Conservation (phyloP, 2,888 invertebrate genomes). For the Drosophila tanythrix region DNA sequence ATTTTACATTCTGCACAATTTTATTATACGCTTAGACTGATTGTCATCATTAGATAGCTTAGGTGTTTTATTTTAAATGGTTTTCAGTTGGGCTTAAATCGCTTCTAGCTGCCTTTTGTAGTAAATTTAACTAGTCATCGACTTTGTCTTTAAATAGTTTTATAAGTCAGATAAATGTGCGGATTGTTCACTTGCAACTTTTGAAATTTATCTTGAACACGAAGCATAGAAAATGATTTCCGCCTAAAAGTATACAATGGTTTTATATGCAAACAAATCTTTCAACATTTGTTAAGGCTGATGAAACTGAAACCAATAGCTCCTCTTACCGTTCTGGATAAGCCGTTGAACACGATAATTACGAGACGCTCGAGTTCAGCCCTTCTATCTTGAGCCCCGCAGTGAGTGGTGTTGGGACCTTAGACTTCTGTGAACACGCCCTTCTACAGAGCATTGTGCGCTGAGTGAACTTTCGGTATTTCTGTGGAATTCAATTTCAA, state of each 20-base stretch:
- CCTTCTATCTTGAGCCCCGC: neutral
- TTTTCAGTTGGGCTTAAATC: neutral
- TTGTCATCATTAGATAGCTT: neutral
- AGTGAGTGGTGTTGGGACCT: neutral
- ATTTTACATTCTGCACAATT: neutral
- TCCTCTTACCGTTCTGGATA: neutral
- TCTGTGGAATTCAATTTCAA: constrained; percentile 78
- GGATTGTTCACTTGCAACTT: neutral
- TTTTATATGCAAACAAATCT: neutral
- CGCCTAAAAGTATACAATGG: constrained; percentile 46
- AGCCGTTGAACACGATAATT: constrained; percentile 39
- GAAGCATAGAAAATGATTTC: neutral
- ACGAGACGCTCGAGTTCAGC: constrained; percentile 16
- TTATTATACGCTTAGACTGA: neutral
- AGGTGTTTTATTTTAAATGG: neutral
- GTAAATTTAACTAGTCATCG: neutral
- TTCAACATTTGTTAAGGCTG: constrained; percentile 6
- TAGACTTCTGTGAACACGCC: neutral
- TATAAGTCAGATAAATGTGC: neutral
- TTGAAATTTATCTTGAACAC: neutral
- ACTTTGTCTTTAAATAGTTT: neutral
- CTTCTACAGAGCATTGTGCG: constrained; percentile 7
- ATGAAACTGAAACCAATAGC: constrained; percentile 22
- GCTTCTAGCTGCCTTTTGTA: neutral
- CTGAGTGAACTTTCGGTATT: constrained; percentile 70